Conservation (phyloP, 2,888 invertebrate species). For the Zelleria hepariella region DNA sequence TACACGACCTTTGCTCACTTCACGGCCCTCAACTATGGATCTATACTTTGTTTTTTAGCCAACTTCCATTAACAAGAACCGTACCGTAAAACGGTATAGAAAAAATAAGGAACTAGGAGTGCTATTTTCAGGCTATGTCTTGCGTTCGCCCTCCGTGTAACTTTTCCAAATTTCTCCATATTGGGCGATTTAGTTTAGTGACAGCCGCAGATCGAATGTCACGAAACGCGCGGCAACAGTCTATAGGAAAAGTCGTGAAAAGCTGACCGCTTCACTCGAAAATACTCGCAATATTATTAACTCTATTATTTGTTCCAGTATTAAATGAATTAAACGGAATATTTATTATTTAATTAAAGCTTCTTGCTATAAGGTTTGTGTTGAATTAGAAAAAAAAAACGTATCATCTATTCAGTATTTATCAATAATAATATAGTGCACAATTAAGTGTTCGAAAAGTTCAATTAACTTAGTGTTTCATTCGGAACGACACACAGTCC, state of each 20-base stretch:
- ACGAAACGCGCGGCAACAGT: slow-evolving; percentile 23
- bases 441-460: not conserved
- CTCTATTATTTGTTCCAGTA: too few relatives aligned
- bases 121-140: slow-evolving; percentile 26
- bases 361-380: not conserved
- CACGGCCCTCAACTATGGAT: slow-evolving; percentile 47
- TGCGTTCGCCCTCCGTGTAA: slow-evolving; percentile 21
- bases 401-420: too few relatives aligned
- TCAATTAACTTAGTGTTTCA: not conserved
- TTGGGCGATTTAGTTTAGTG: slow-evolving; percentile 26
- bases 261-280: slow-evolving; percentile 19
- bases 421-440: not conserved
- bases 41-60: slow-evolving; percentile 59
- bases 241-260: slow-evolving; percentile 25
- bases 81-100: slow-evolving; percentile 41
- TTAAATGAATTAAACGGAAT: not conserved
- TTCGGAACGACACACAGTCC: not conserved
- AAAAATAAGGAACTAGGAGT: slow-evolving; percentile 22
- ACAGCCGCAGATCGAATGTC: slow-evolving; percentile 23
- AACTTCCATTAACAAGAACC: slow-evolving; percentile 51
- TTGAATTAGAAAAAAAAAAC: not conserved
- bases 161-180: slow-evolving; percentile 19
- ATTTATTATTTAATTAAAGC: not conserved
- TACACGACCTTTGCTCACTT: slow-evolving; percentile 47
- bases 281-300: not conserved